Evolutionary conservation across 2,113 vertebrate species (phyloP).

Genomic region (Hippocampus barbouri): DNA sequence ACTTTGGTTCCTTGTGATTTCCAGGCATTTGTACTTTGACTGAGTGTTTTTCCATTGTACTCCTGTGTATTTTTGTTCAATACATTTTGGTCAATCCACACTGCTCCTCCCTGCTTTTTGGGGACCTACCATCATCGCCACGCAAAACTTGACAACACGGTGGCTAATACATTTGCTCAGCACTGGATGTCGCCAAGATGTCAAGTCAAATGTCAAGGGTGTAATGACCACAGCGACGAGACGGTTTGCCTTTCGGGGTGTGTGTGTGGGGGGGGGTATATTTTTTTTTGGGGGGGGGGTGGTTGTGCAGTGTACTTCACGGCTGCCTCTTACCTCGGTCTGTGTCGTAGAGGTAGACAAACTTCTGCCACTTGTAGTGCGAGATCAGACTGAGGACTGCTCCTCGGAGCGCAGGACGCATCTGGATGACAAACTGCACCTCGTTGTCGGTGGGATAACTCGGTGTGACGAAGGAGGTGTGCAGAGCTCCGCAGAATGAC

Average conservation of each 20-base stretch:
- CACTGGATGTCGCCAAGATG: background rate
- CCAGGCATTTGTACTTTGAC: too few relatives aligned
- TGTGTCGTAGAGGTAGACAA: slow-evolving; percentile 98
- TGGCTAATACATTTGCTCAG: background rate
- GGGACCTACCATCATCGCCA: too few relatives aligned
- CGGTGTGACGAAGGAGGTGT: slow-evolving; percentile 96
- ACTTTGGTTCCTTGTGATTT: too few relatives aligned
- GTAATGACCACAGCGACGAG: background rate
- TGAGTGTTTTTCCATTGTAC: too few relatives aligned
- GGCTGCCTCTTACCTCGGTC: slow-evolving; percentile 85
- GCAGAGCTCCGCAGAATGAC: slow-evolving; percentile 95
- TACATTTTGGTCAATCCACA: too few relatives aligned
- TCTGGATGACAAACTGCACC: slow-evolving; percentile 99
- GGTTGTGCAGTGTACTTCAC: background rate
- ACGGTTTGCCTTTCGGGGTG: background rate
- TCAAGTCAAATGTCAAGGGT: slow-evolving; percentile 2
- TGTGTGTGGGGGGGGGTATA: too few relatives aligned
- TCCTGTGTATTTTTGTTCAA: too few relatives aligned
- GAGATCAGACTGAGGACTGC: slow-evolving; percentile 90
- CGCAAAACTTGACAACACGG: too few relatives aligned
- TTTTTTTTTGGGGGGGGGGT: background rate
- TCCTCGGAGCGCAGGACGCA: slow-evolving; percentile 91
- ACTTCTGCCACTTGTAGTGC: slow-evolving; percentile 96
- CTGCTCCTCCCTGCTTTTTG: too few relatives aligned
- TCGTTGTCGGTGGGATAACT: slow-evolving; percentile 96